phyloP scores from a whole-genome alignment of 2,113 vertebrate species.

The Nicator chloris region DNA sequence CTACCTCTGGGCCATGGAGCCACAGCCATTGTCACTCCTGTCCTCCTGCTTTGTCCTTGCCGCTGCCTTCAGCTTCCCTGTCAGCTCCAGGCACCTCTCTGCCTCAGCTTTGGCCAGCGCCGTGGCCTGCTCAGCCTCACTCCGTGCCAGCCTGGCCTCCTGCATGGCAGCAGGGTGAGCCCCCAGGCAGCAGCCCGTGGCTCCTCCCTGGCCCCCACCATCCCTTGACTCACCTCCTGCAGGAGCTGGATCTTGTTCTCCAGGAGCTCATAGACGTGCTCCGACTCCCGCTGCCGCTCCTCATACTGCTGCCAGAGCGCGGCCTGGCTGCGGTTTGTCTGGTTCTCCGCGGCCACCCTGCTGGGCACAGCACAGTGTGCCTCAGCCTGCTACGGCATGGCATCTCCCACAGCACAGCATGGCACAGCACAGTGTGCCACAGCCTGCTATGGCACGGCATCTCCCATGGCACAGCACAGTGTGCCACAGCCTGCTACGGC shows the following conservation, averaged over 20 bases:
- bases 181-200: rapidly evolving
- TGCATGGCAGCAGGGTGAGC: slow-evolving; percentile 18
- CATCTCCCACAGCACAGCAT: neutral
- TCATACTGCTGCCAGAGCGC: slow-evolving; percentile 74
- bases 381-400: neutral
- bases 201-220: neutral
- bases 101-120: slow-evolving; percentile 76
- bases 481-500: rapidly evolving
- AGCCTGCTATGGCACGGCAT: neutral
- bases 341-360: slow-evolving; percentile 75
- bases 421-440: neutral
- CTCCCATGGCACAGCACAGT: neutral
- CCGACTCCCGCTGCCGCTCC: slow-evolving; percentile 79
- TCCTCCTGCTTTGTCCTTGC: slow-evolving; percentile 60
- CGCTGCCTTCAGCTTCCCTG: slow-evolving; percentile 74
- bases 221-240: slow-evolving; percentile 75
- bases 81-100: slow-evolving; percentile 74
- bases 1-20: slow-evolving; percentile 71
- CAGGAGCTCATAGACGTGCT: slow-evolving; percentile 80
- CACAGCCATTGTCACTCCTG: neutral
- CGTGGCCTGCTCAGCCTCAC: slow-evolving; percentile 75
- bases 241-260: slow-evolving; percentile 85
- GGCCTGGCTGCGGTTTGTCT: slow-evolving; percentile 79
- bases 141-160: slow-evolving; percentile 82
- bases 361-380: neutral